A percentile compares a stretch with the other conserved stretches of the same genome.
These are phyloP conservation scores for Hippasteria phrygiana DNA, from an alignment of 53 echinoderm and acorn worm genomes.

Conservation along the genomic window DNA sequence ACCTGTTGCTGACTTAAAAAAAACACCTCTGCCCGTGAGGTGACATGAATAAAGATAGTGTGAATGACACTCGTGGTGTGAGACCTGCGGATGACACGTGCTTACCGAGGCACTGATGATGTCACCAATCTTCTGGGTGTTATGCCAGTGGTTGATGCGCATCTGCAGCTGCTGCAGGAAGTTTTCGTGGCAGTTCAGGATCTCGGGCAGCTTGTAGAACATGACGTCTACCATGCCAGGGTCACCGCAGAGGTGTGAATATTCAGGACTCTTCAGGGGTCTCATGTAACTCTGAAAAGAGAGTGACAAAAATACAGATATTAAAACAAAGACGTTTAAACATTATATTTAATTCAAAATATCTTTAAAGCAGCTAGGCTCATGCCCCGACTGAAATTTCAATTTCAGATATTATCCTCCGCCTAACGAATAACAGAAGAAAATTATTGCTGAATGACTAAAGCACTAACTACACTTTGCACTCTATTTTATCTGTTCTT, in stretches of 20 bases:
- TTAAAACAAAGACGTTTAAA: not conserved
- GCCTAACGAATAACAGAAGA: no score
- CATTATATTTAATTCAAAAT: not conserved
- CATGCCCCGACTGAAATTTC: no score
- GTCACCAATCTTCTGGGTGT: conserved; percentile 94
- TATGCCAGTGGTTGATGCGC: conserved; percentile 91
- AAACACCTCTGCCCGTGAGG: no score
- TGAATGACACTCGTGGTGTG: not conserved
- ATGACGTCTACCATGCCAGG: conserved; percentile 85
- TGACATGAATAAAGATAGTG: no score
- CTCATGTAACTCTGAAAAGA: conserved; percentile 83
- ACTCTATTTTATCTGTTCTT: no score
- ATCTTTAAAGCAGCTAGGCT: no score
- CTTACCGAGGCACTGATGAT: conserved; percentile 94
- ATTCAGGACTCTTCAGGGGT: conserved; percentile 96
- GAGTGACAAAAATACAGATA: not conserved
- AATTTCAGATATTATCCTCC: no score
- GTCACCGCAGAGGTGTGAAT: conserved; percentile 82
- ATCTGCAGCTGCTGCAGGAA: conserved; percentile 93
- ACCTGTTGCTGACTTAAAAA: no score
- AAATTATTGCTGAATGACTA: no score
- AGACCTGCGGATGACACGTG: not conserved
- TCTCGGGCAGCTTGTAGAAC: conserved; percentile 99
- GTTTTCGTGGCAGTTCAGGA: conserved; percentile 88
- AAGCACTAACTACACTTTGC: no score